These are phyloP conservation scores for Pegoplata infirma DNA, from an alignment of 2,888 invertebrate species.

Conservation along the genomic window DNA sequence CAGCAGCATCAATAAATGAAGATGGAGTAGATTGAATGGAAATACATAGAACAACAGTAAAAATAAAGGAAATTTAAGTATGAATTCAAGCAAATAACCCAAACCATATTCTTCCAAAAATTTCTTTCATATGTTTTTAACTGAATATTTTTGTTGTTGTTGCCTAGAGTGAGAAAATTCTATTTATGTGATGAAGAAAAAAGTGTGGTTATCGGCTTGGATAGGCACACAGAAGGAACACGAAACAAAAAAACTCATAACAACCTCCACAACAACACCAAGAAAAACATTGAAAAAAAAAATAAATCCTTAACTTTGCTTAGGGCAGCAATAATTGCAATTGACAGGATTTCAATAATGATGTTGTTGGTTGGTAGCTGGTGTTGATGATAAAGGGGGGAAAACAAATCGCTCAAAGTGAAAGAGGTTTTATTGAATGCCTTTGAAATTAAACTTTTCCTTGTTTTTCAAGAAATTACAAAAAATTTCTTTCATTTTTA, in stretches of 20 bases:
- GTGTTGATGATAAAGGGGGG: background rate
- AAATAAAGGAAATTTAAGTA: slow-evolving; percentile 1
- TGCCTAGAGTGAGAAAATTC: slow-evolving; percentile 39
- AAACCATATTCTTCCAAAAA: slow-evolving; percentile 17
- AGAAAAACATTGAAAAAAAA: slow-evolving; percentile 40
- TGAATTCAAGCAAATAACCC: background rate
- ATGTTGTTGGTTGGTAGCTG: slow-evolving; percentile 18
- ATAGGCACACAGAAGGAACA: slow-evolving; percentile 22
- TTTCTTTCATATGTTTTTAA: slow-evolving; percentile 26
- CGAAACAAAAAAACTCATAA: slow-evolving; percentile 16
- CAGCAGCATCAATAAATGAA: slow-evolving; percentile 13
- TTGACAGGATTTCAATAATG: slow-evolving; percentile 70
- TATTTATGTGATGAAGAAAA: slow-evolving; percentile 36
- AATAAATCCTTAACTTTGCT: slow-evolving; percentile 64
- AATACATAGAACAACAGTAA: background rate
- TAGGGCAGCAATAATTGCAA: slow-evolving; percentile 73
- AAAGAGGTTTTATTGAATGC: slow-evolving; percentile 13
- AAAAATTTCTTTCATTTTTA: slow-evolving; percentile 22
- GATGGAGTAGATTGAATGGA: background rate
- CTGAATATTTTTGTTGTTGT: slow-evolving; percentile 30
- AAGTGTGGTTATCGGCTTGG: slow-evolving; percentile 64
- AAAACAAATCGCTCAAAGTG: slow-evolving; percentile 10
- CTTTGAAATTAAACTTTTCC: slow-evolving; percentile 38
- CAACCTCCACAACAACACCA: slow-evolving; percentile 36
- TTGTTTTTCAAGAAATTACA: background rate